Base-by-base conservation (phyloP, 2,888 invertebrate genomes). In the Pyralis farinalis region DNA sequence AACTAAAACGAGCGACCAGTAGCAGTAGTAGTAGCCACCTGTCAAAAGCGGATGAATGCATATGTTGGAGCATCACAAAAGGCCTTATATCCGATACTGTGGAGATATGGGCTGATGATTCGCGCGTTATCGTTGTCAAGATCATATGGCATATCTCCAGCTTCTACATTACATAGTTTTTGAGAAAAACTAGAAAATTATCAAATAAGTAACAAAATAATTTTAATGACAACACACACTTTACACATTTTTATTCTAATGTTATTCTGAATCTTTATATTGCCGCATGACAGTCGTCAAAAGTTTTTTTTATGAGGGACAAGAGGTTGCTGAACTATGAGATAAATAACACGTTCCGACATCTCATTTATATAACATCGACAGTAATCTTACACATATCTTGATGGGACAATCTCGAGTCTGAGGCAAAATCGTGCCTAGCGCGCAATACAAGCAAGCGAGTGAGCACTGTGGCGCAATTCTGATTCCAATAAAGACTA, bases 311-410 rank as follows among this genome's bases (percentile, higher is more conserved):
- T 44, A 41, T 39, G 39, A 48, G 42, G 47, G 47, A n/a, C 28
- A 32, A 34, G 43, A 52, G 55, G 61, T 58, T 49, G 45, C 47
- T 46, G 60, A 59, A 58, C 65, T 54, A 39, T 20, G 37, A 51
- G 51, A 55, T 62, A 52, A 62, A 63, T 56, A 60, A 51, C 54
- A 53, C 38, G 52, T 58, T 55, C 46, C 37, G 41, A 40, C 46
- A 49, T 41, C 37, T 54, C 44, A 54, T 60, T 53, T 53, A 54
- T 47, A 47, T 46, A 49, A 49, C 47, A 58, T 51, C 50, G 49
- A 51, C 46, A 47, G 42, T 55, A 58, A 58, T 57, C 53, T 55
- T 49, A 51, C 49, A 51, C 48, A 44, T 25, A 55, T 58, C 51
- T 53, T 47, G 51, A 58, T 52, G 56, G 42, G 49, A 58, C 51